phyloP scores from a whole-genome alignment of 2,888 invertebrate genomes.

The Atrina japonica region DNA sequence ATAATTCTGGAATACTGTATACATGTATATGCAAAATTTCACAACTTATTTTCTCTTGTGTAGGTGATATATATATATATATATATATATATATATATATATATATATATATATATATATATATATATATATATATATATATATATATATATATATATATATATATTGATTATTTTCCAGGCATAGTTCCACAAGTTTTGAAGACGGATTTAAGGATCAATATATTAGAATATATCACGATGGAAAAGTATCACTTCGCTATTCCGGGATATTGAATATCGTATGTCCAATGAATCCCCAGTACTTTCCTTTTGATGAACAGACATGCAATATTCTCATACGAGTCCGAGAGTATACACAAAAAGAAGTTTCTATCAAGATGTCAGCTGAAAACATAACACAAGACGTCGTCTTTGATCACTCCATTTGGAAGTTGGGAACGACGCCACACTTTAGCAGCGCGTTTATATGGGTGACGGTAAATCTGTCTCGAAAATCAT shows the following conservation, averaged over 20 bases:
- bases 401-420: too few relatives aligned
- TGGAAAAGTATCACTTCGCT: neutral
- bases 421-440: too few relatives aligned
- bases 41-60: too few relatives aligned
- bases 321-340: slow-evolving; percentile 2
- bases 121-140: neutral
- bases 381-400: neutral
- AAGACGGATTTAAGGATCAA: slow-evolving; percentile 6
- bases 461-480: too few relatives aligned
- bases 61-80: too few relatives aligned
- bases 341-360: neutral
- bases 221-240: slow-evolving; percentile 2
- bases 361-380: slow-evolving; percentile 1
- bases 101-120: too few relatives aligned
- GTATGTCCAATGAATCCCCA: slow-evolving; percentile 4
- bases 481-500: slow-evolving; percentile 5
- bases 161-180: slow-evolving; percentile 7
- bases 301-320: slow-evolving; percentile 21
- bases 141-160: neutral
- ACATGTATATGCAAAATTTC: too few relatives aligned
- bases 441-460: too few relatives aligned
- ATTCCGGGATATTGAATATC: neutral
- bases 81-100: too few relatives aligned
- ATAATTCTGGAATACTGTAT: too few relatives aligned
- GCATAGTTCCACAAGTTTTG: neutral